Conservation (phyloP, 2,797 vertebrate species). For the Spea hammondii region DNA sequence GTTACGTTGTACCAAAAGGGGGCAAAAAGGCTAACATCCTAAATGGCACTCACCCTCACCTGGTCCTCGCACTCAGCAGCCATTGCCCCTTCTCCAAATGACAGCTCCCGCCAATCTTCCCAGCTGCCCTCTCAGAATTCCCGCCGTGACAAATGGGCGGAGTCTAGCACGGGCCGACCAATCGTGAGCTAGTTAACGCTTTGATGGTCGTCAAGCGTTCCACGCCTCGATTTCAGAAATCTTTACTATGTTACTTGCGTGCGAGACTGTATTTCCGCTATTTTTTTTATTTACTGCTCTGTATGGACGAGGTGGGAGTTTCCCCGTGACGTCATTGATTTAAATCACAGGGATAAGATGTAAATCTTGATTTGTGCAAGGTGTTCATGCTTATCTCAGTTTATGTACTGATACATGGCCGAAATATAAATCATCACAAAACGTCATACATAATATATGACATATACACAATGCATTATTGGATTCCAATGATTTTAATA, state of each 20-base stretch:
- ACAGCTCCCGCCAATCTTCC: slow-evolving; percentile 46
- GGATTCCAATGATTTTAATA: too few relatives aligned
- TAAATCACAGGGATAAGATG: too few relatives aligned
- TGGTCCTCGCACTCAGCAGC: neutral
- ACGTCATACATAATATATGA: too few relatives aligned
- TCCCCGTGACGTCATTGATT: too few relatives aligned
- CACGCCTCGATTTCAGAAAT: neutral
- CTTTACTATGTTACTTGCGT: neutral
- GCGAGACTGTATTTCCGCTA: neutral
- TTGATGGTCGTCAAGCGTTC: neutral
- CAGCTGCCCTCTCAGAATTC: slow-evolving; percentile 12
- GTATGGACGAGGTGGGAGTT: too few relatives aligned
- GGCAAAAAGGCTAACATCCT: too few relatives aligned
- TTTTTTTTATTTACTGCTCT: neutral
- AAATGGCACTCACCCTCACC: neutral
- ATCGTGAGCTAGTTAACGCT: slow-evolving; percentile 13
- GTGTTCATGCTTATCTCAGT: too few relatives aligned
- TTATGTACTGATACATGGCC: too few relatives aligned
- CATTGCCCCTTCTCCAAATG: slow-evolving; percentile 20
- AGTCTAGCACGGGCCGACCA: neutral
- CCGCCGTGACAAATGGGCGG: rapidly evolving
- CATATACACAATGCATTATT: too few relatives aligned
- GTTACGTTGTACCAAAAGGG: neutral
- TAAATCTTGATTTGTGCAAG: too few relatives aligned
- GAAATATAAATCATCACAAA: too few relatives aligned